Evolutionary conservation across 2,797 vertebrate species (phyloP).

Genomic region (Sebastes baramenuke): DNA sequence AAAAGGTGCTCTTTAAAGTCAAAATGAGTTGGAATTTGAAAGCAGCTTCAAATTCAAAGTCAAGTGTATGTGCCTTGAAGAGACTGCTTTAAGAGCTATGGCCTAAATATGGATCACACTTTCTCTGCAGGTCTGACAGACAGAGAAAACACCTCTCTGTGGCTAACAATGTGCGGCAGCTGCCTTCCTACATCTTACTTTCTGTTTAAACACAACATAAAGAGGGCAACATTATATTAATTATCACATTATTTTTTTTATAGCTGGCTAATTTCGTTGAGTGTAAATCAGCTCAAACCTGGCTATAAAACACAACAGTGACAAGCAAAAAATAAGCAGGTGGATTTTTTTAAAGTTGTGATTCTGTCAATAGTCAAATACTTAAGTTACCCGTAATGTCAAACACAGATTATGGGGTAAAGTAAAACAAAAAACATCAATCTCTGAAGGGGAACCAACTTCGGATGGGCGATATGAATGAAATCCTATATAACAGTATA

Average conservation of each 20-base stretch:
- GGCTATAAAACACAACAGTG: background rate
- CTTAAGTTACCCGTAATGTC: background rate
- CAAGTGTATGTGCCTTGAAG: background rate
- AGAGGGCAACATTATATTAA: background rate
- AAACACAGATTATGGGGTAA: background rate
- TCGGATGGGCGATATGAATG: background rate
- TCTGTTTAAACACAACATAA: slow-evolving; percentile 17
- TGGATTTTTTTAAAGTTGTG: background rate
- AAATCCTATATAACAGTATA: background rate
- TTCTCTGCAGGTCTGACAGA: slow-evolving; percentile 1
- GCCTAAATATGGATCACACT: slow-evolving; percentile 5
- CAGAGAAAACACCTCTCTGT: background rate
- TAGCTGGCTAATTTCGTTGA: background rate
- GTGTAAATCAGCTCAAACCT: background rate
- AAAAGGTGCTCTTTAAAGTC: background rate
- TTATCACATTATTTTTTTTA: slow-evolving; percentile 5
- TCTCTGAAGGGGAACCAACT: background rate
- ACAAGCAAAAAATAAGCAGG: background rate
- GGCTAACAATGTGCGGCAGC: slow-evolving; percentile 7
- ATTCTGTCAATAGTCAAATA: background rate
- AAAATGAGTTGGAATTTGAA: background rate
- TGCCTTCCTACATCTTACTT: slow-evolving; percentile 10
- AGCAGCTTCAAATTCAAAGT: background rate
- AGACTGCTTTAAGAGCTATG: slow-evolving; percentile 10
- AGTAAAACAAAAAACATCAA: background rate